Evolutionary conservation across 1,140 invertebrate species (phyloP), one percentile per base, ranked within the genome.

Genomic region (Tetragnatha versicolor): DNA sequence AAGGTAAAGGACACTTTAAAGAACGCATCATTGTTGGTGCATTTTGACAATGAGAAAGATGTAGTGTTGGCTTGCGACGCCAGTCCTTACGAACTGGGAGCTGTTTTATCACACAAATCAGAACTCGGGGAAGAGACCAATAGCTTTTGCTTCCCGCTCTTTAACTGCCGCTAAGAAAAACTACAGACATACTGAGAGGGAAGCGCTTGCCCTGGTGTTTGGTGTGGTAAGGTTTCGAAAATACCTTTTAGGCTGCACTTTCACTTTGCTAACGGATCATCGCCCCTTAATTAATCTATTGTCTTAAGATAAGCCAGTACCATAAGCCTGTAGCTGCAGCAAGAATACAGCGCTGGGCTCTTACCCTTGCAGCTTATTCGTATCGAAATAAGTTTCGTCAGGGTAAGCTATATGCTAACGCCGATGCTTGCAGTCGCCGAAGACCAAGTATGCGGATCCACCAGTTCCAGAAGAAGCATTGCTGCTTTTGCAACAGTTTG

Each of bases 171-270:
- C 86, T 5, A 86, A 89, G 81, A 79, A 83, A 81, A 88, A 86
- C 65, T 88, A 89, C 61, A 77, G 84, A 9, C 86, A 87, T 76
- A 86, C 88, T 27, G 87, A 91, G 35, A 88, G 86, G 81, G 88
- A 91, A 84, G 87, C 86, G 9, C 80, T 88, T n/a, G 85, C 85
- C 2, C 86, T 90, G 10, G 76, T 89, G 1, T 90, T 84, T 82
- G 86, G 85, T 6, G 84, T 90, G 4, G 85, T 85, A 73, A 87
- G 87, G 82, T 90, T 90, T 82, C 84, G 88, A 37, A 80, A 87
- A 45, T 90, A 87, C 81, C 53, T 89, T 3, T 87, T 83, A 82
- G 89, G 86, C 25, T 81, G 82, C 68, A 60, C 83, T n/a, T 90
- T 90, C 79, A 68, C 80, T n/a, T 83, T 88, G n/a, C 77, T 82